Percentiles rank a stretch among this genome's conserved stretches.
Evolutionary conservation across 2,888 invertebrate species (phyloP).

Genomic region (Petrophora chlorosata): DNA sequence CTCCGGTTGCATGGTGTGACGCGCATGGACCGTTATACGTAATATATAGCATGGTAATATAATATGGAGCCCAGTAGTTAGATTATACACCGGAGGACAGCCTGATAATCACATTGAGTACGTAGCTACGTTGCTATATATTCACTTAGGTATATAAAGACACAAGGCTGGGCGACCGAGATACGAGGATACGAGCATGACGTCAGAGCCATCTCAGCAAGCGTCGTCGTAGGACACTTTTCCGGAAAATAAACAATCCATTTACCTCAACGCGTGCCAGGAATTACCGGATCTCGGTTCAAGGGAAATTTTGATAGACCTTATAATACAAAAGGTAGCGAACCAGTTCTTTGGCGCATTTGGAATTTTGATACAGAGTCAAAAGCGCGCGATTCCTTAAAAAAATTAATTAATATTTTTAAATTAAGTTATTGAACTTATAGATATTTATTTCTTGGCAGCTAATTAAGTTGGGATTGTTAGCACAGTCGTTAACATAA

Average conservation of each 20-base stretch:
- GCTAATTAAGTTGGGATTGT: background rate
- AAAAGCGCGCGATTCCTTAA: too few species aligned
- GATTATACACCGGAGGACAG: slow-evolving; percentile 11
- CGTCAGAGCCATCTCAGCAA: slow-evolving; percentile 42
- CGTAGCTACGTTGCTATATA: slow-evolving; percentile 16
- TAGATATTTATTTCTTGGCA: too few species aligned
- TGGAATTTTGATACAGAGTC: slow-evolving; percentile 1
- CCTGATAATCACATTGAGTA: slow-evolving; percentile 30
- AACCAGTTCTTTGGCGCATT: background rate
- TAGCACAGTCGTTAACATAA: background rate
- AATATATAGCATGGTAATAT: slow-evolving; percentile 2
- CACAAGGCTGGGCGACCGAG: slow-evolving; percentile 47
- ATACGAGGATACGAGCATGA: slow-evolving; percentile 39
- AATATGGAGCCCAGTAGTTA: slow-evolving; percentile 13
- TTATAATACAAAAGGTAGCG: background rate
- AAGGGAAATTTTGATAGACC: slow-evolving; percentile 30
- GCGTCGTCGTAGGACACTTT: slow-evolving; percentile 39
- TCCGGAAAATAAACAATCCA: slow-evolving; percentile 35
- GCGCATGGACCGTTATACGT: slow-evolving; percentile 12
- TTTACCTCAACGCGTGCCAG: slow-evolving; percentile 34
- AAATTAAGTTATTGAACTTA: too few species aligned
- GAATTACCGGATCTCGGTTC: slow-evolving; percentile 38
- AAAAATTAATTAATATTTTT: too few species aligned
- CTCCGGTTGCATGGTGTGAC: background rate
- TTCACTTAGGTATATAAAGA: slow-evolving; percentile 36